Conservation (phyloP, 2,113 vertebrate genomes). For the Sclerurus mexicanus region DNA sequence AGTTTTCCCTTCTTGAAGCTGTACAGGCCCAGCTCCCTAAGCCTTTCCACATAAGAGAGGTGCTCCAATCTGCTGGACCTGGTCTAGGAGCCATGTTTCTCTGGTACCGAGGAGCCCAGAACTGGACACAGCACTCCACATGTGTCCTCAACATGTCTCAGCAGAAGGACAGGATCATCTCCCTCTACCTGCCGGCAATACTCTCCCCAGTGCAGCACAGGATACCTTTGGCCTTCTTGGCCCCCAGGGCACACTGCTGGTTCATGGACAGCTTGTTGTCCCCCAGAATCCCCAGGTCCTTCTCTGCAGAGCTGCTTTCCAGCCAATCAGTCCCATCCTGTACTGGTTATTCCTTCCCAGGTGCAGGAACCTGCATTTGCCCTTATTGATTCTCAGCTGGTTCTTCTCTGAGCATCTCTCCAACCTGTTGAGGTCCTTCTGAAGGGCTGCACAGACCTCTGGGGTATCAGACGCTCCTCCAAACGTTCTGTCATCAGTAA, state of each 20-base stretch:
- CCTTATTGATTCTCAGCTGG: accelerated
- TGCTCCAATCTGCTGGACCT: neutral
- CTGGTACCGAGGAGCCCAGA: neutral
- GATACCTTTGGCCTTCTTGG: accelerated
- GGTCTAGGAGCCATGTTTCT: neutral
- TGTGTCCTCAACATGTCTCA: neutral
- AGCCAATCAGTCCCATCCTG: neutral
- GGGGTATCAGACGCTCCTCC: accelerated
- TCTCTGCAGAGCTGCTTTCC: neutral
- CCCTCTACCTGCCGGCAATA: accelerated
- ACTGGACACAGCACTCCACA: neutral
- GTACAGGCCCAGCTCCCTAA: neutral
- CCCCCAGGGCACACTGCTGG: neutral
- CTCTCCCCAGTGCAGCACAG: neutral
- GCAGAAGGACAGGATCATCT: neutral
- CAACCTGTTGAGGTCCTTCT: accelerated
- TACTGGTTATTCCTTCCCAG: accelerated
- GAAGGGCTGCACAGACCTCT: accelerated
- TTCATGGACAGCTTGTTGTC: neutral
- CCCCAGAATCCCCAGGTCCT: neutral
- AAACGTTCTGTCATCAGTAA: neutral
- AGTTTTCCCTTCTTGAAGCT: neutral
- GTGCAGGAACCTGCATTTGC: accelerated
- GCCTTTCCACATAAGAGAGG: neutral
- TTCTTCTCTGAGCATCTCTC: neutral